Evolutionary conservation across 2,797 vertebrate species (phyloP).

Genomic region (Sorex maritimensis): DNA sequence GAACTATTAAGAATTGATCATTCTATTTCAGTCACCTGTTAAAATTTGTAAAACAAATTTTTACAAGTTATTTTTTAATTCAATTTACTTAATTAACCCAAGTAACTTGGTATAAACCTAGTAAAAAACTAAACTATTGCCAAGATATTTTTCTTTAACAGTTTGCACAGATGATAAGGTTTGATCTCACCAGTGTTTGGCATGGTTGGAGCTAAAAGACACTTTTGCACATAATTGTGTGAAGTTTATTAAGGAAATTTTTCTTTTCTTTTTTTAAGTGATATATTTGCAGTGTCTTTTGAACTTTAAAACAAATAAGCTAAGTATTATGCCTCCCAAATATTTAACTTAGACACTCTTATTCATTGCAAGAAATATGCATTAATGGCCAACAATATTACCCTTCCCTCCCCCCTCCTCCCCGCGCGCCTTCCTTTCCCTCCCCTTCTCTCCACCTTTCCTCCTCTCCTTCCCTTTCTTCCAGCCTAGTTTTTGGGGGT

Average conservation of each 20-base stretch:
- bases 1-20: not conserved
- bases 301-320: conserved; percentile 20
- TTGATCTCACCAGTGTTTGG: not conserved
- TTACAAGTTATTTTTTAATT: not conserved
- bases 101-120: conserved; percentile 5
- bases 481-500: too few species aligned
- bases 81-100: not conserved
- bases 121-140: not conserved
- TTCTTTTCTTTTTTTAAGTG: not conserved
- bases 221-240: not conserved
- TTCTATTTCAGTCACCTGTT: not conserved
- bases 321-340: not conserved
- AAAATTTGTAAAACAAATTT: conserved; percentile 60
- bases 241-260: not conserved
- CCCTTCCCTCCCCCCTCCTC: too few species aligned
- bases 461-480: too few species aligned
- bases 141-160: conserved; percentile 28
- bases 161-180: not conserved
- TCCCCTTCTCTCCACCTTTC: too few species aligned
- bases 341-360: too few species aligned
- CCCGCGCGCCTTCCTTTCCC: too few species aligned
- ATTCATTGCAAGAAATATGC: too few species aligned
- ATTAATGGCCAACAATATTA: too few species aligned
- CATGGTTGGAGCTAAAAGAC: not conserved
- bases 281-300: not conserved